Conservation (phyloP, 2,888 invertebrate species). For the Anodontia alba region DNA sequence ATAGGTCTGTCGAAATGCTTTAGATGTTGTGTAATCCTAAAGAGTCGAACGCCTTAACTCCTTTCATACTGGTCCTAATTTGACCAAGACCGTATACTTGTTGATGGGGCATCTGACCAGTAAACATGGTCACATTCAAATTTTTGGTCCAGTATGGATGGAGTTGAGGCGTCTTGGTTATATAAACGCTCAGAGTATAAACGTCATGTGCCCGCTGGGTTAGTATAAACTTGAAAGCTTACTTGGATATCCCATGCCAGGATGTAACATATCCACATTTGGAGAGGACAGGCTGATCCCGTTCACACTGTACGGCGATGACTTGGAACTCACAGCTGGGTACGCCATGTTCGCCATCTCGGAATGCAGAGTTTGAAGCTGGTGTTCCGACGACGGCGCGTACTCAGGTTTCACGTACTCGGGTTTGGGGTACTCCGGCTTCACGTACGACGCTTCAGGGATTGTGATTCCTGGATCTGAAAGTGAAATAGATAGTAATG, state of each 20-base stretch:
- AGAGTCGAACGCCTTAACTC: too few species aligned
- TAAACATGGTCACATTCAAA: too few species aligned
- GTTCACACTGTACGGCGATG: slow-evolving; percentile 81
- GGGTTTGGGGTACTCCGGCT: slow-evolving; percentile 25
- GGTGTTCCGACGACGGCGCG: slow-evolving; percentile 59
- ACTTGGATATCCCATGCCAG: slow-evolving; percentile 89
- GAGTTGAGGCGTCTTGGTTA: too few species aligned
- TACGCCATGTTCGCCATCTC: slow-evolving; percentile 76
- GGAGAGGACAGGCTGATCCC: slow-evolving; percentile 85
- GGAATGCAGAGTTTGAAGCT: slow-evolving; percentile 50
- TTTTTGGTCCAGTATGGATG: too few species aligned
- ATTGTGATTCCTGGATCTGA: slow-evolving; percentile 40
- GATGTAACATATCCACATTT: slow-evolving; percentile 89
- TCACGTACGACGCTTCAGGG: slow-evolving; percentile 45
- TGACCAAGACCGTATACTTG: too few species aligned
- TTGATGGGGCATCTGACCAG: too few species aligned
- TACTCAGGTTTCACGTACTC: slow-evolving; percentile 60
- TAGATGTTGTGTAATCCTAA: too few species aligned
- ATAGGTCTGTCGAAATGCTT: too few species aligned
- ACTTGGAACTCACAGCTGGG: slow-evolving; percentile 66
- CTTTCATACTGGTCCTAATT: too few species aligned
- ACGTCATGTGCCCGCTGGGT: too few species aligned
- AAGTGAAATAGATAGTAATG: background rate
- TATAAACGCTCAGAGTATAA: too few species aligned
- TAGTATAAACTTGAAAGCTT: too few species aligned